Conservation (phyloP, 2,888 invertebrate genomes). For the Teleogryllus oceanicus region DNA sequence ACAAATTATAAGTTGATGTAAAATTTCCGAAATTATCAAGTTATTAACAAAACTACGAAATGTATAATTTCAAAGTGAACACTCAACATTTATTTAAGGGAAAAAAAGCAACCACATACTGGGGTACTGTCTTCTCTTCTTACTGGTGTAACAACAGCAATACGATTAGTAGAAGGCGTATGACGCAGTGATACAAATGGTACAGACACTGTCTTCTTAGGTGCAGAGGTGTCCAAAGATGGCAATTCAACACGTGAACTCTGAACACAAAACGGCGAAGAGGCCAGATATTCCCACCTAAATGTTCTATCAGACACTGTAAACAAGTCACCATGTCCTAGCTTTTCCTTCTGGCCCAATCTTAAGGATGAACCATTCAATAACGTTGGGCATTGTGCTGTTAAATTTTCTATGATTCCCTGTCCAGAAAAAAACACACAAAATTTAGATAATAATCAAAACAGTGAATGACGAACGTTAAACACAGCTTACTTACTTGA, state of each 20-base stretch:
- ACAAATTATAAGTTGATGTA: no score
- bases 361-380: neutral
- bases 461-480: neutral
- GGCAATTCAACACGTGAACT: neutral
- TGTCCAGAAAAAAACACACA: neutral
- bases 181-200: neutral
- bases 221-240: neutral
- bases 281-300: neutral
- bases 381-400: neutral
- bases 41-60: no score
- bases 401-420: neutral
- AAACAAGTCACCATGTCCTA: neutral
- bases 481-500: constrained; percentile 4
- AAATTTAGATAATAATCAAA: neutral
- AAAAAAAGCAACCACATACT: no score
- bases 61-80: no score
- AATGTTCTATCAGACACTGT: neutral
- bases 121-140: neutral
- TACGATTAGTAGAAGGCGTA: neutral
- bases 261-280: neutral
- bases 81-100: no score
- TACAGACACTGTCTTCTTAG: neutral
- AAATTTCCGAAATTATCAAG: no score
- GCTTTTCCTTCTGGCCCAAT: neutral
- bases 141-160: neutral